Conservation (phyloP, 2,888 invertebrate genomes). For the Polyploca ridens region DNA sequence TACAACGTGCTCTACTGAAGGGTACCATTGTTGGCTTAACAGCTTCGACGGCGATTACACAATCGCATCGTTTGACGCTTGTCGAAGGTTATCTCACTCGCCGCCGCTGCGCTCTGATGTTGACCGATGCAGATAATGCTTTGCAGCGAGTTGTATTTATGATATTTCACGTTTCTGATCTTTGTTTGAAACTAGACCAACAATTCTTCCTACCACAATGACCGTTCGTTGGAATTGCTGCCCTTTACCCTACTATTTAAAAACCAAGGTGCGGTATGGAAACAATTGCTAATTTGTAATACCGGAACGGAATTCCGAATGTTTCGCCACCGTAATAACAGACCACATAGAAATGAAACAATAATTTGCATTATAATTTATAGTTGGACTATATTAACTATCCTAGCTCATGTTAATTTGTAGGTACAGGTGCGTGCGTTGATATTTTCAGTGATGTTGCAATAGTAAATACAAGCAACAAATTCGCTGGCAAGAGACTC, state of each 20-base stretch:
- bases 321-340: constrained; percentile 11
- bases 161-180: constrained; percentile 70
- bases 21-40: constrained; percentile 72
- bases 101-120: constrained; percentile 28
- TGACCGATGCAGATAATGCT: constrained; percentile 40
- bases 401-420: constrained; percentile 2
- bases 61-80: constrained; percentile 67
- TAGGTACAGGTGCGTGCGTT: constrained; percentile 17
- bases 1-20: constrained; percentile 68
- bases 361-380: constrained; percentile 11
- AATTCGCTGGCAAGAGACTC: constrained; percentile 43
- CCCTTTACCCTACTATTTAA: constrained; percentile 26
- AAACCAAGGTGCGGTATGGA: constrained; percentile 10
- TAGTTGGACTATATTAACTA: not conserved
- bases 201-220: constrained; percentile 30
- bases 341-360: not conserved
- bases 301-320: constrained; percentile 8
- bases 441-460: constrained; percentile 19
- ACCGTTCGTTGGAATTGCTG: constrained; percentile 32
- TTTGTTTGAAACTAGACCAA: constrained; percentile 42
- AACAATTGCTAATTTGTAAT: constrained; percentile 12
- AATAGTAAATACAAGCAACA: constrained; percentile 34
- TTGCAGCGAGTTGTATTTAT: constrained; percentile 39
- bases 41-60: constrained; percentile 65
- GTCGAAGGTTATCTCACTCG: constrained; percentile 66